Evolutionary conservation across 1,140 invertebrate genomes (phyloP).

Genomic region (Heterodera schachtii): DNA sequence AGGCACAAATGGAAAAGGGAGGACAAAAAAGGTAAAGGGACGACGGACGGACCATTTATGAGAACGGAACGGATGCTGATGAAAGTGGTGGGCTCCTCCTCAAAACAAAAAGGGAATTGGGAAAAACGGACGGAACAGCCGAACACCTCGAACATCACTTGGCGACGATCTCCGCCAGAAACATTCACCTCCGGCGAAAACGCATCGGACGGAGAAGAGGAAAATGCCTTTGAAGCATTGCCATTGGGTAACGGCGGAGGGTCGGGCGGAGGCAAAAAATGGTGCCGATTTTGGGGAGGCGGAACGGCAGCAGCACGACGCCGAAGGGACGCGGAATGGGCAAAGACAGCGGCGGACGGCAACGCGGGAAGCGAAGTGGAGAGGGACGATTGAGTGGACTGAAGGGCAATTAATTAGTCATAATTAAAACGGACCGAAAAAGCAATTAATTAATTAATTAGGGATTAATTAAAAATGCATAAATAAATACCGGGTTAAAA

Average conservation of each 20-base stretch:
- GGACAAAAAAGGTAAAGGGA: too few relatives aligned
- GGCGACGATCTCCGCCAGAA: neutral
- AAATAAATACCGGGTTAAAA: slow-evolving; percentile 19
- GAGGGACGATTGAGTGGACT: neutral
- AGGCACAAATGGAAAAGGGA: neutral
- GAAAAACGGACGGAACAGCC: neutral
- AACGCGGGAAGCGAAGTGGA: neutral
- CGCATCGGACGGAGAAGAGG: neutral
- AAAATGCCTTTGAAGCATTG: neutral
- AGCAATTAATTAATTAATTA: neutral
- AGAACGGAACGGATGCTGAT: slow-evolving; percentile 26
- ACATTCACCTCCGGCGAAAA: neutral
- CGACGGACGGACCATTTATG: slow-evolving; percentile 13
- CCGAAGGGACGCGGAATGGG: neutral
- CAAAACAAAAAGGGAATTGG: neutral
- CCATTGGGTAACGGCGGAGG: neutral
- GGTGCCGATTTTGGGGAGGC: neutral
- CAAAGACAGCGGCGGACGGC: neutral
- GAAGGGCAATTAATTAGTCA: neutral
- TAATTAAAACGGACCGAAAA: neutral
- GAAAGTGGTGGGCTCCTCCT: slow-evolving; percentile 22
- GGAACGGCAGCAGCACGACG: neutral
- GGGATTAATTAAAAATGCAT: neutral
- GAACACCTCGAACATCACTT: neutral
- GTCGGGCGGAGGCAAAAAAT: neutral